Conservation (phyloP, 2,113 vertebrate species). For the Coryphaenoides rupestris region DNA sequence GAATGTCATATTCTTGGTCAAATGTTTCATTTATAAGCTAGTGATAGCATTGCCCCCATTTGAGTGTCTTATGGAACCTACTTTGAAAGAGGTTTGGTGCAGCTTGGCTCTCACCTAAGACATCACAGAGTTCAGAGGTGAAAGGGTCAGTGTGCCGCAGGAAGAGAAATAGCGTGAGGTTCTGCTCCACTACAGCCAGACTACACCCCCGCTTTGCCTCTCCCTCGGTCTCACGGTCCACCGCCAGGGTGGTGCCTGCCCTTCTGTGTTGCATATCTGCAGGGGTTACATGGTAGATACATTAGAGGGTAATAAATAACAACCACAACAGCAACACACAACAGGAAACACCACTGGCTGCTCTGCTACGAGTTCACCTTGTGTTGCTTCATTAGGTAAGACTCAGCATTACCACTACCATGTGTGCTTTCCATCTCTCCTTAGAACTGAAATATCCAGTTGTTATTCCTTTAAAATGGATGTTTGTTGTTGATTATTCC, state of each 20-base stretch:
- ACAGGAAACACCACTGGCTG: too few species aligned
- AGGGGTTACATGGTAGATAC: slow-evolving; percentile 10
- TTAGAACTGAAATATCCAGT: not conserved
- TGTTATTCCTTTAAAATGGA: not conserved
- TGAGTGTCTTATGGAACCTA: too few species aligned
- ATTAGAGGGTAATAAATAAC: too few species aligned
- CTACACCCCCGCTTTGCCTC: slow-evolving; percentile 27
- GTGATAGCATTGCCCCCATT: too few species aligned
- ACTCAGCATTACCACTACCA: too few species aligned
- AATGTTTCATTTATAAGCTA: too few species aligned
- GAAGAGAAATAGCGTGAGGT: slow-evolving; percentile 76
- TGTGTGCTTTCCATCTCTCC: too few species aligned
- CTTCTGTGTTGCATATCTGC: slow-evolving; percentile 59
- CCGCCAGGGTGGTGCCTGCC: slow-evolving; percentile 66
- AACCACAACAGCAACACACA: too few species aligned
- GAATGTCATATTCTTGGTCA: too few species aligned
- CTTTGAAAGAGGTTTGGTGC: not conserved
- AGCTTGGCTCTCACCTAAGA: slow-evolving; percentile 57
- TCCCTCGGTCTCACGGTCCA: slow-evolving; percentile 38
- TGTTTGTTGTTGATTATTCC: not conserved
- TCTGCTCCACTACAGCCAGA: slow-evolving; percentile 51
- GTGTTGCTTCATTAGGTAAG: too few species aligned
- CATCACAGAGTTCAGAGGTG: slow-evolving; percentile 59
- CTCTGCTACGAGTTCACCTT: too few species aligned
- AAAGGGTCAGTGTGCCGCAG: slow-evolving; percentile 72